Conservation (phyloP, 2,113 vertebrate species). For the Clupea harengus region DNA sequence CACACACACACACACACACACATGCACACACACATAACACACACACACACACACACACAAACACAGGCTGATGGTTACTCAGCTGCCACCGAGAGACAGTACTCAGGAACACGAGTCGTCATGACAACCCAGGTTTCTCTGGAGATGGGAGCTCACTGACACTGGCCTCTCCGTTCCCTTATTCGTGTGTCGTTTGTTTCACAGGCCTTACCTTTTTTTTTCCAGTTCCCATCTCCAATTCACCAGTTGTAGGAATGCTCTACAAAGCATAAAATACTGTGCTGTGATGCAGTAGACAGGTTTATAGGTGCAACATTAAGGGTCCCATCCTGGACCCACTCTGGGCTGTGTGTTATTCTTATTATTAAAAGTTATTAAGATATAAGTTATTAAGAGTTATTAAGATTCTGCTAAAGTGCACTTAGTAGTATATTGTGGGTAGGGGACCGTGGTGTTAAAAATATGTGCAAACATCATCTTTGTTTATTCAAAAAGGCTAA, state of each 20-base stretch:
- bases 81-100: conserved; percentile 44
- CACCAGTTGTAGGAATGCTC: not conserved
- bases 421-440: not conserved
- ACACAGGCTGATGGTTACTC: conserved; percentile 22
- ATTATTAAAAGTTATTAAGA: too few species aligned
- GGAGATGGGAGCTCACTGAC: conserved; percentile 42
- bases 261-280: not conserved
- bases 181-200: not conserved
- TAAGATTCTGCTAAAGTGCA: not conserved
- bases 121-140: conserved; percentile 49
- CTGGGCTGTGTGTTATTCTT: not conserved
- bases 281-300: not conserved
- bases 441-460: not conserved
- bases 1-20: not conserved
- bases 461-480: conserved; percentile 5
- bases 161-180: conserved; percentile 36
- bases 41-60: not conserved
- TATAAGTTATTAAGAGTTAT: not conserved
- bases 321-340: not conserved
- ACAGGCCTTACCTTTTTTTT: not conserved
- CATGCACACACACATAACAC: too few species aligned
- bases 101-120: conserved; percentile 48
- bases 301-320: not conserved
- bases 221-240: not conserved
- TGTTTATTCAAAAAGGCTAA: conserved; percentile 9